Percentiles rank a stretch among this genome's conserved stretches.
Conservation (phyloP, 1,140 invertebrate species). For the Aphidius gifuensis region DNA sequence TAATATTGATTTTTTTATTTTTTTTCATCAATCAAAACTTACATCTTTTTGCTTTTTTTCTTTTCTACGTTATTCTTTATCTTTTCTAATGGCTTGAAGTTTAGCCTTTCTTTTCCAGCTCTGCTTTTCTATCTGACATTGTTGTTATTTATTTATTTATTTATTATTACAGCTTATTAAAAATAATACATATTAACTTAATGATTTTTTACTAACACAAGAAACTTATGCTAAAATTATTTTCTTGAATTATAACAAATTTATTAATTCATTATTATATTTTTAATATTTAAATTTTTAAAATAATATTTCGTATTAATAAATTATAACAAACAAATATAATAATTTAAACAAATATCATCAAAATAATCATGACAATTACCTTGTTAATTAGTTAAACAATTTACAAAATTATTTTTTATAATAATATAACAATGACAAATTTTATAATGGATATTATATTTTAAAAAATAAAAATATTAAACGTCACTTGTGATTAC, state of each 20-base stretch:
- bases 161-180: too few species aligned
- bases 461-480: constrained; percentile 1
- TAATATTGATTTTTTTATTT: neutral
- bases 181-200: too few species aligned
- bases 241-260: too few species aligned
- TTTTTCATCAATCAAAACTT: constrained; percentile 28
- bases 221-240: too few species aligned
- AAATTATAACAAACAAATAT: too few species aligned
- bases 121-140: constrained; percentile 84
- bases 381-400: constrained; percentile 4
- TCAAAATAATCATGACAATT: too few species aligned
- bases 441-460: constrained; percentile 10
- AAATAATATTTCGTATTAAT: too few species aligned
- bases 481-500: constrained; percentile 16
- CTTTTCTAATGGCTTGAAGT: constrained; percentile 84
- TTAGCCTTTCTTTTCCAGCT: constrained; percentile 93
- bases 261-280: too few species aligned
- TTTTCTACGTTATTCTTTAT: constrained; percentile 80
- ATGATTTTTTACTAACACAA: too few species aligned
- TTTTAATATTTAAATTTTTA: too few species aligned
- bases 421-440: too few species aligned
- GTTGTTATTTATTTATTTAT: constrained; percentile 28
- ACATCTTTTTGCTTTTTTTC: constrained; percentile 86
- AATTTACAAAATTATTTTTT: neutral
- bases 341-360: neutral